A percentile compares a stretch with the other conserved stretches of the same genome.
Conservation (phyloP, 2,797 vertebrate genomes). For the Pipistrellus pipistrellus region DNA sequence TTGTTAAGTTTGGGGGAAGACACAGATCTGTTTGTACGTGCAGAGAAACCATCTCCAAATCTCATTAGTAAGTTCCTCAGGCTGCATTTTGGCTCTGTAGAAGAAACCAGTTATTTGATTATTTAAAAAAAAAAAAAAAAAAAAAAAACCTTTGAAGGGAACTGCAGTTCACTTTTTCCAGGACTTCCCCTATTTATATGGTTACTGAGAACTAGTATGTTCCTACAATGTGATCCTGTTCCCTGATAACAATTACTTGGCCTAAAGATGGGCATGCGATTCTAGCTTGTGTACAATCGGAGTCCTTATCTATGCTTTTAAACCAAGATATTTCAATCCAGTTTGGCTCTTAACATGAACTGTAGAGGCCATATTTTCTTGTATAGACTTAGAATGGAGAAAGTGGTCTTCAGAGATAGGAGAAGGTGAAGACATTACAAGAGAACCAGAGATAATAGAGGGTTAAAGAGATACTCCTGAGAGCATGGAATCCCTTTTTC, state of each 20-base stretch:
- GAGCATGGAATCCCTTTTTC: background rate
- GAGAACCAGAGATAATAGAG: background rate
- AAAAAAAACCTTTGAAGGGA: background rate
- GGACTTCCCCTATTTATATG: background rate
- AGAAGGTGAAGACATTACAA: background rate
- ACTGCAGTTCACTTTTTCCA: background rate
- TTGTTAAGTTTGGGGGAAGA: background rate
- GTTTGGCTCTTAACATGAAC: background rate
- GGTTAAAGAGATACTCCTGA: background rate
- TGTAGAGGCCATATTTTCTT: slow-evolving; percentile 3
- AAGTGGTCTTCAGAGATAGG: slow-evolving; percentile 23
- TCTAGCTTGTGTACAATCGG: background rate
- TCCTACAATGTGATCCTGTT: background rate
- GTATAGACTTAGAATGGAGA: background rate
- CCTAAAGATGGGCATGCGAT: background rate
- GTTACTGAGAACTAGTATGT: background rate
- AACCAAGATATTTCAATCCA: background rate
- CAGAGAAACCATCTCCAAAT: slow-evolving; percentile 31
- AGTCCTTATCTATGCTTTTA: background rate
- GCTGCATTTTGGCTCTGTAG: background rate
- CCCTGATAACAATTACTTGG: background rate
- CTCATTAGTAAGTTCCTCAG: background rate
- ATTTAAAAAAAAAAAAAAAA: background rate
- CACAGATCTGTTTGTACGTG: background rate
- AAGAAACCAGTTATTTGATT: slow-evolving; percentile 53